Evolutionary conservation across 2,888 invertebrate genomes (phyloP).

Genomic region (Pristionchus fissidentatus): DNA sequence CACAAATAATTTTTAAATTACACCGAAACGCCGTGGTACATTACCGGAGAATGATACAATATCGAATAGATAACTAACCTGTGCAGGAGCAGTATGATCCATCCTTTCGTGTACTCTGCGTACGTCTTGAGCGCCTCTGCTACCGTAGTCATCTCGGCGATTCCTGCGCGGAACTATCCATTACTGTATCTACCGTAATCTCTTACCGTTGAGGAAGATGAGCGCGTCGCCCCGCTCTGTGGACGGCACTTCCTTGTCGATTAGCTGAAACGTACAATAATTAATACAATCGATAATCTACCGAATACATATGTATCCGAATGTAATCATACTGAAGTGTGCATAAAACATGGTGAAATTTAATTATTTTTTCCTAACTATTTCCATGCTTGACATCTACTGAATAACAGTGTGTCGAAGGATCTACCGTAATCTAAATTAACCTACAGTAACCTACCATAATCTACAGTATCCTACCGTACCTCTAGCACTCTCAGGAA

Average conservation of each 20-base stretch:
- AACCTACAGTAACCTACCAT: background rate
- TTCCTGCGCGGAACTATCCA: slow-evolving; percentile 52
- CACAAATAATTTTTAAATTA: no score
- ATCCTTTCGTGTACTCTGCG: slow-evolving; percentile 84
- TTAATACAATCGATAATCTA: background rate
- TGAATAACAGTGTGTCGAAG: no score
- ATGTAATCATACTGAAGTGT: no score
- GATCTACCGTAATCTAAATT: no score
- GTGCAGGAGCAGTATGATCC: slow-evolving; percentile 94
- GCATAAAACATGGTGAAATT: no score
- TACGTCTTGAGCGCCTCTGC: slow-evolving; percentile 81
- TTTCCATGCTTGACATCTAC: no score
- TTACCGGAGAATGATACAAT: background rate
- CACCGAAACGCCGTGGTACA: background rate
- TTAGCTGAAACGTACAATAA: slow-evolving; percentile 78
- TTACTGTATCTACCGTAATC: background rate
- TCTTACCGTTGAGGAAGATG: slow-evolving; percentile 87
- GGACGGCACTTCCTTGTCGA: slow-evolving; percentile 89
- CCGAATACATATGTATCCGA: no score
- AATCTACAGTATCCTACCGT: background rate
- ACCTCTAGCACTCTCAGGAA: slow-evolving; percentile 90
- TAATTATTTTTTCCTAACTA: no score
- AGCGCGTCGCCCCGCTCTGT: slow-evolving; percentile 92
- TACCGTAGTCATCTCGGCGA: slow-evolving; percentile 74
- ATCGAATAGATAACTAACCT: slow-evolving; percentile 55